These are phyloP conservation scores for Loris lydekkerianus DNA, from an alignment of 2,797 vertebrate genomes.

Conservation along the genomic window DNA sequence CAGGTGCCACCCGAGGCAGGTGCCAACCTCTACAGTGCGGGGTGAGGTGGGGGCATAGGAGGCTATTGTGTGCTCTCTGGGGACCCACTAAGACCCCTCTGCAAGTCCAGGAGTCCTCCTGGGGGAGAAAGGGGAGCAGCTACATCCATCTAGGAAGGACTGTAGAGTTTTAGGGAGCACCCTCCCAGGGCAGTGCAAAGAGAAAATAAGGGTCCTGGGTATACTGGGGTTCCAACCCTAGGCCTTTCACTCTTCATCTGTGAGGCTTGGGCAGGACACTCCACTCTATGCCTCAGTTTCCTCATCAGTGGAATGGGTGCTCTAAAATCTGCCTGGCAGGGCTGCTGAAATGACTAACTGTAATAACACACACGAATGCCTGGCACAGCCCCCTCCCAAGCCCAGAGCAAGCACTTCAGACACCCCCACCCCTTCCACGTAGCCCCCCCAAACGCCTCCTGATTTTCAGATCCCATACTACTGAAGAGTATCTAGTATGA, in stretches of 20 bases:
- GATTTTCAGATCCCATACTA: not conserved
- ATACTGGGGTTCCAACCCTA: not conserved
- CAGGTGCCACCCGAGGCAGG: not conserved
- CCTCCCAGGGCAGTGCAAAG: not conserved
- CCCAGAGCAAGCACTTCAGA: not conserved
- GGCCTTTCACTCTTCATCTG: not conserved
- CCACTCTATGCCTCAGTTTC: not conserved
- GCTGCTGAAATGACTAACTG: not conserved
- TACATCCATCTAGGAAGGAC: accelerated
- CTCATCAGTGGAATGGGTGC: not conserved
- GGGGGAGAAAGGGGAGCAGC: not conserved
- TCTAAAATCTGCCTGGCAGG: too few species aligned
- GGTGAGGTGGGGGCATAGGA: too few species aligned
- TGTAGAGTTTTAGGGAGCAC: not conserved
- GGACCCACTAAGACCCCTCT: not conserved
- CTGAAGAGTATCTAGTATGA: not conserved
- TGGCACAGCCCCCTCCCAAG: not conserved
- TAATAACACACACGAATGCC: not conserved
- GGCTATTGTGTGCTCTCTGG: not conserved
- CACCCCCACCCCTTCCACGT: not conserved
- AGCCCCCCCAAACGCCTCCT: not conserved
- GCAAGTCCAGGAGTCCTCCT: too few species aligned
- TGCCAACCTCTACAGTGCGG: too few species aligned
- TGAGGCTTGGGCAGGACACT: not conserved
- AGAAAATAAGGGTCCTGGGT: not conserved